Evolutionary conservation across 2,113 vertebrate species (phyloP), one percentile per base, ranked within the genome.

Genomic region (Phoenicopterus ruber): DNA sequence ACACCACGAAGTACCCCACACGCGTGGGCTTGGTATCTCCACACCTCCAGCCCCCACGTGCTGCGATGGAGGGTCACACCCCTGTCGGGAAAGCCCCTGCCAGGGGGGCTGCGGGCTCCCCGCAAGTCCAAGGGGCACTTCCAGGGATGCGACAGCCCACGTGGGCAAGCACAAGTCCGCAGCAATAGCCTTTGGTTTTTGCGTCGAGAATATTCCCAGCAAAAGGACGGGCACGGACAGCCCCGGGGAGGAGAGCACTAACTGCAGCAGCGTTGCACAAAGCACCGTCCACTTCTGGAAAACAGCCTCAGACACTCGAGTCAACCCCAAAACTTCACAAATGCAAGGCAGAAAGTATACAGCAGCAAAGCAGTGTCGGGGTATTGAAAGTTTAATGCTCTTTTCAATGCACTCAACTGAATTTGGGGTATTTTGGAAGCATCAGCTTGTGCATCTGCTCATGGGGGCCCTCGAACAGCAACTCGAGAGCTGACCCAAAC

Each of bases 11-110:
- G 25, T 50, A 32, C 28, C 71, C 46, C 34, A 11, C 16, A 2
- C 2, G 2, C 0, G 10, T 1, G 3, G 6, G 7, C 26, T 58
- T 6, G 1, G 38, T 21, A 18, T 5, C n/a, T 2, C 5, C 65
- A 50, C 17, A 2, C 22, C 50, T 17, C 50, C 66, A 52, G 28
- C 58, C 28, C 24, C 46, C 28, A 3, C 0, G 17, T 17, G 52
- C 32, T 12, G 34, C 1, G 46, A 15, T 3, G 7, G 44, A 54
- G 12, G 24, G 59, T 14, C 36, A 34, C 13, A 0, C 2, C 58
- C 44, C 66, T 59, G 28, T 44, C 34, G 2, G 46, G 20, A 54
- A 44, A 58, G 16, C 36, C 73, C 28, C 2, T 3, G 17, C 10
- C n/a, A 25, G 9, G 13, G 62, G 24, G 44, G 32, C 52, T 38